Evolutionary conservation across 2,113 vertebrate genomes (phyloP).

Genomic region (Mellivora capensis): DNA sequence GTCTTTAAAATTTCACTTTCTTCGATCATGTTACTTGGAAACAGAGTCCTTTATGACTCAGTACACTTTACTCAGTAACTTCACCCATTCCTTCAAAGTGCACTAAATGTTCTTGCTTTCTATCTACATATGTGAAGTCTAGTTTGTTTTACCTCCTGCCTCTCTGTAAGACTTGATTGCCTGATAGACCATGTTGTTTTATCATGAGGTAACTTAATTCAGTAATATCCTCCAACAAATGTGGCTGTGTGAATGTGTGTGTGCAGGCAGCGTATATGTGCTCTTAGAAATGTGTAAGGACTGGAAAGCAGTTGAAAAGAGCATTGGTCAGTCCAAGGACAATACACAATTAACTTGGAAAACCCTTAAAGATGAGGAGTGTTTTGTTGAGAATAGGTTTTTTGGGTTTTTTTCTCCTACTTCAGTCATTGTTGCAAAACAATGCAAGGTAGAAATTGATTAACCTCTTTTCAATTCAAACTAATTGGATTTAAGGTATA

Average conservation of each 20-base stretch:
- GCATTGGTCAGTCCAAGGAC: neutral
- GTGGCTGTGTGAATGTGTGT: fast-evolving
- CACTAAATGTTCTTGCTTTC: constrained; percentile 61
- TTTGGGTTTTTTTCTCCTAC: neutral
- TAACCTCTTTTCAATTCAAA: constrained; percentile 19
- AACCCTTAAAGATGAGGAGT: neutral
- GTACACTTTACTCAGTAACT: neutral
- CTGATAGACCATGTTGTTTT: neutral
- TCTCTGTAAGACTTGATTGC: neutral
- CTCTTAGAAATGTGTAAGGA: neutral
- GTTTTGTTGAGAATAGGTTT: neutral
- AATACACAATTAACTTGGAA: neutral
- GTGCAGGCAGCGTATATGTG: neutral
- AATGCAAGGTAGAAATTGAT: neutral
- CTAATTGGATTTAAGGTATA: constrained; percentile 9
- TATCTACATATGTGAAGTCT: constrained; percentile 1
- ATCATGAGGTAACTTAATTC: constrained; percentile 43
- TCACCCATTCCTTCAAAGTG: neutral
- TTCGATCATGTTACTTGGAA: neutral
- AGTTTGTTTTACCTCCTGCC: neutral
- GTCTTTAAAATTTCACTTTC: neutral
- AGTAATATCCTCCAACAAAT: neutral
- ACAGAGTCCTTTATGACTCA: neutral
- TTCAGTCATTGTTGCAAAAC: neutral
- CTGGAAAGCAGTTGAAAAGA: neutral